A percentile compares a stretch with the other conserved stretches of the same genome.
phyloP scores from a whole-genome alignment of 23 tunicate species.

The Styela clava region DNA sequence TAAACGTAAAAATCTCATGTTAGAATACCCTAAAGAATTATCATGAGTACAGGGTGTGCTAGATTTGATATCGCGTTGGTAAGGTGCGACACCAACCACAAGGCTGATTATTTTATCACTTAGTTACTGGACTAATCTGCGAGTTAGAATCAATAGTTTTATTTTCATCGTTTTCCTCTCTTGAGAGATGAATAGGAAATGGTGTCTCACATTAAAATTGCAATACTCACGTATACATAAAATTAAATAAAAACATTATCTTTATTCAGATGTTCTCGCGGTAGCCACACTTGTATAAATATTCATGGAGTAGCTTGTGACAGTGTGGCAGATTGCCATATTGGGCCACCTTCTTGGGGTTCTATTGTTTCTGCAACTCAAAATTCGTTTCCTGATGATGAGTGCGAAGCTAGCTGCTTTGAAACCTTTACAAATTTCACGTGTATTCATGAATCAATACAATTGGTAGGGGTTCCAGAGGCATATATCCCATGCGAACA shows the following conservation, averaged over 20 bases:
- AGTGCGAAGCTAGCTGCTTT: background rate
- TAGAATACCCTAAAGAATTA: no score
- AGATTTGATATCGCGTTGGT: no score
- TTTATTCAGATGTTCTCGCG: background rate
- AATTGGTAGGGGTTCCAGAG: background rate
- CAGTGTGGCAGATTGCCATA: constrained; percentile 63
- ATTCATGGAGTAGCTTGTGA: constrained; percentile 45
- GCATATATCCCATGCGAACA: background rate
- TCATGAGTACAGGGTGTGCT: no score
- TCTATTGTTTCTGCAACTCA: background rate
- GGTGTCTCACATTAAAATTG: no score
- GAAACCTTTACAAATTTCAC: background rate
- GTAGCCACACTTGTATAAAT: background rate
- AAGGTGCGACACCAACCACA: no score
- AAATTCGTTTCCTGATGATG: background rate
- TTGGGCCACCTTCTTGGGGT: background rate
- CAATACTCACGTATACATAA: no score
- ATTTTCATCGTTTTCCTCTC: no score
- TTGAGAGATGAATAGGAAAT: no score
- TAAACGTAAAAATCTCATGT: no score
- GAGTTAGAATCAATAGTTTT: no score
- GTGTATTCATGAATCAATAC: background rate
- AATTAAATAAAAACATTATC: background rate
- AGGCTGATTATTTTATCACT: no score
- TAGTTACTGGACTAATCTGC: no score